Evolutionary conservation across 2,888 invertebrate genomes (phyloP), one percentile per base, ranked within the genome.

Genomic region (Mayetiola destructor): DNA sequence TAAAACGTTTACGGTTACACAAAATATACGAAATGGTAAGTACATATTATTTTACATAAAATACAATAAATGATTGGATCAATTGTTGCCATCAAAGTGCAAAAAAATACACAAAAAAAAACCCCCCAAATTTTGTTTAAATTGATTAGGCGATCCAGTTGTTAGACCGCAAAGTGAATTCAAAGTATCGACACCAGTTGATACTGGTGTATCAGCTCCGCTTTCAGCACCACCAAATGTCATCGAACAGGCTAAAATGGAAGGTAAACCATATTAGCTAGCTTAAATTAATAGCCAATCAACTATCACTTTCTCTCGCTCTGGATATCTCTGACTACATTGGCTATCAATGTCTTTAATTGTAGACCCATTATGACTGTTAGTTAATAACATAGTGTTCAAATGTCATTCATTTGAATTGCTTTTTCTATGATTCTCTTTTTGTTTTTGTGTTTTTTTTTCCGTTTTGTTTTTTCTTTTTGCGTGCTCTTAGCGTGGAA

Each of bases 1-100:
- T 65, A 91, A 90, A 77, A 90, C 89, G 39, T 91, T 91, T 74
- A 90, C 91, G 40, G 91, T 91, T 65, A 91, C 90, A 60, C 91
- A 91, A 76, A 91, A 90, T 75, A 88, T 91, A 65, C 84, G 85
- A 67, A 83, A 83, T 73, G 83, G 84, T 82, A 70, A 67, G 57
- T 57, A 27, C 57, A 21, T 5, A 40, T 56, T 16, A 58, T 8
- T 39, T 39, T 16, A 20, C n/a, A 18, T n/a, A 6, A 18, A 18
- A 9, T 16, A n/a, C 6, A 16, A 6, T 5, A 5, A 18, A 39
- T 18, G 18, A 39, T 6, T 39, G 6, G 40, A 39, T 5, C 40
- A n/a, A 9, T 39, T 39, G 14, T 6, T 32, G n/a, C 32, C 6
- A 32, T 9, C 32, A 32, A 32, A 32, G 10, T 9, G 8, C 39